Evolutionary conservation across 2,113 vertebrate genomes (phyloP).

Genomic region (Mustela nigripes): DNA sequence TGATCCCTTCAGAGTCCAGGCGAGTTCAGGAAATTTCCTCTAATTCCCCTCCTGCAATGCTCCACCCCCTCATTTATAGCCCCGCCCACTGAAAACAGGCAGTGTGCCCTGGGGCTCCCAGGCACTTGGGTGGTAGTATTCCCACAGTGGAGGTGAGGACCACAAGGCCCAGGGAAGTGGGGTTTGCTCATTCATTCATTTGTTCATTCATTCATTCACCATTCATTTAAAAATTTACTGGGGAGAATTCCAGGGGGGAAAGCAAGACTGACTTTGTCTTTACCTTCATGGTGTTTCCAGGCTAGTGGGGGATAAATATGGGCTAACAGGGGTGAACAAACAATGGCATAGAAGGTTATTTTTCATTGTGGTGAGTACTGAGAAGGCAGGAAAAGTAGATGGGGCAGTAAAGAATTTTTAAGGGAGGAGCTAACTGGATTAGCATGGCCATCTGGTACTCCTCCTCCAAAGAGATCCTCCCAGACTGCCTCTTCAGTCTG

Average conservation of each 20-base stretch:
- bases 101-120: background rate
- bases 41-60: background rate
- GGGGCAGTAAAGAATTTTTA: background rate
- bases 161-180: background rate
- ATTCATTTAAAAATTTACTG: background rate
- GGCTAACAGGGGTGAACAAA: no score
- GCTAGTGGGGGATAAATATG: background rate
- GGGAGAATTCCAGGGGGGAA: background rate
- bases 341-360: background rate
- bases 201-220: background rate
- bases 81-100: background rate
- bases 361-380: background rate
- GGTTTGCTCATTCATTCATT: no score
- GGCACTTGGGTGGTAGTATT: fast-evolving
- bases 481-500: background rate
- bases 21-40: background rate
- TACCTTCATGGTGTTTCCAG: background rate
- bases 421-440: background rate
- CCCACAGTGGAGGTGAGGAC: background rate
- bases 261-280: background rate
- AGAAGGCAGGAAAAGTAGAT: background rate
- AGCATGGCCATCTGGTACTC: background rate
- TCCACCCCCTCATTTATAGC: background rate
- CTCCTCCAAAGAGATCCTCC: background rate
- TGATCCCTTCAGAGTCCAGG: background rate